A percentile compares a stretch with the other conserved stretches of the same genome.
Conservation (phyloP, 1,140 invertebrate species). For the Melipona quadrifasciata region DNA sequence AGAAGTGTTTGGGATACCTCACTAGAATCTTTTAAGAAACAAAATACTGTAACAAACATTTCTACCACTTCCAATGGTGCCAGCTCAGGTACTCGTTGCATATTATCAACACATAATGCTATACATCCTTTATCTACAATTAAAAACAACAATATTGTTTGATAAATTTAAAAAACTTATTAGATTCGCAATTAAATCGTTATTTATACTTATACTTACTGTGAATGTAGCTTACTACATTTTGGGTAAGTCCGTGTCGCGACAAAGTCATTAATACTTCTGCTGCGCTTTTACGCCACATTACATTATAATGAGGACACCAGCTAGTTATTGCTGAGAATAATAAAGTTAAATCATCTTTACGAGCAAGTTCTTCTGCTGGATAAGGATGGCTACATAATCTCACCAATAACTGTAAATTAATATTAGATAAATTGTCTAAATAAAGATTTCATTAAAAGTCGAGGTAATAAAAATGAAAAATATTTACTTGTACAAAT, state of each 20-base stretch:
- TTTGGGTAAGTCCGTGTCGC: conserved; percentile 94
- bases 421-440: conserved; percentile 30
- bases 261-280: conserved; percentile 98
- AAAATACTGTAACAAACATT: conserved; percentile 99
- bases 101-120: conserved; percentile 96
- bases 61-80: conserved; percentile 97
- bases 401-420: conserved; percentile 91
- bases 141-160: conserved; percentile 37
- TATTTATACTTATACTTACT: conserved; percentile 85
- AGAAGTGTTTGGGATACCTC: conserved; percentile 96
- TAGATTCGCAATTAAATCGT: background rate
- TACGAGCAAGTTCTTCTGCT: conserved; percentile 97
- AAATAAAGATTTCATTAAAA: background rate
- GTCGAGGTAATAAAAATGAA: background rate
- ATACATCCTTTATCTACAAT: conserved; percentile 97
- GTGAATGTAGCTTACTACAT: conserved; percentile 98
- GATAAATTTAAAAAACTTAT: background rate
- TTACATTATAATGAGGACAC: conserved; percentile 95
- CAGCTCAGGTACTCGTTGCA: conserved; percentile 95
- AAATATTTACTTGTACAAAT: conserved; percentile 91
- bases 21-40: conserved; percentile 99
- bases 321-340: conserved; percentile 98
- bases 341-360: conserved; percentile 97
- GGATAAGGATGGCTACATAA: conserved; percentile 95
- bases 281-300: conserved; percentile 98